phyloP scores from a whole-genome alignment of 2,888 invertebrate genomes.

The Napeogenes sylphis region DNA sequence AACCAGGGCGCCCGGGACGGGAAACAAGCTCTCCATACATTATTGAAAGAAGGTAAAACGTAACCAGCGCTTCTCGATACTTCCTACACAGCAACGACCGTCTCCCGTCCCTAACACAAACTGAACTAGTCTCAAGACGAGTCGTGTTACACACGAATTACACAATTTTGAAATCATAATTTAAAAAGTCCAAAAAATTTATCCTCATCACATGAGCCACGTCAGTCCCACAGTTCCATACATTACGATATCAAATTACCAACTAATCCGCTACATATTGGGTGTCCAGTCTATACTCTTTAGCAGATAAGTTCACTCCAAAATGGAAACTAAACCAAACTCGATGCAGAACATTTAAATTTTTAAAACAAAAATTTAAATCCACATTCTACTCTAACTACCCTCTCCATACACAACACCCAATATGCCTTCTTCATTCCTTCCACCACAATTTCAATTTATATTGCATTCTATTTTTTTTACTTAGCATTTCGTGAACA shows the following conservation, averaged over 20 bases:
- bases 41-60: neutral
- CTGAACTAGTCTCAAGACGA: conserved; percentile 66
- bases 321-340: conserved; percentile 10
- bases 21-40: neutral
- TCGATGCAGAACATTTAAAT: conserved; percentile 11
- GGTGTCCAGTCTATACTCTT: conserved; percentile 37
- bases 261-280: conserved; percentile 54
- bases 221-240: conserved; percentile 66
- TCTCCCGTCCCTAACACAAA: conserved; percentile 36
- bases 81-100: conserved; percentile 6
- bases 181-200: conserved; percentile 48
- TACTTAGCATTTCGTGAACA: conserved; percentile 60
- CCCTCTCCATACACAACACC: conserved; percentile 70
- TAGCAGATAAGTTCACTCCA: conserved; percentile 6
- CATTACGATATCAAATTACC: conserved; percentile 60
- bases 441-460: conserved; percentile 67
- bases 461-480: conserved; percentile 68
- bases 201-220: conserved; percentile 73
- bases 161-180: conserved; percentile 51
- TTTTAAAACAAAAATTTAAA: conserved; percentile 10
- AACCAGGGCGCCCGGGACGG: conserved; percentile 34
- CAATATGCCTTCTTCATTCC: conserved; percentile 66
- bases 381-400: conserved; percentile 24
- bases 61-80: neutral
- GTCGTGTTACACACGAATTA: conserved; percentile 72